phyloP scores from a whole-genome alignment of 1,140 invertebrate genomes.

The Nixonia krombeini region DNA sequence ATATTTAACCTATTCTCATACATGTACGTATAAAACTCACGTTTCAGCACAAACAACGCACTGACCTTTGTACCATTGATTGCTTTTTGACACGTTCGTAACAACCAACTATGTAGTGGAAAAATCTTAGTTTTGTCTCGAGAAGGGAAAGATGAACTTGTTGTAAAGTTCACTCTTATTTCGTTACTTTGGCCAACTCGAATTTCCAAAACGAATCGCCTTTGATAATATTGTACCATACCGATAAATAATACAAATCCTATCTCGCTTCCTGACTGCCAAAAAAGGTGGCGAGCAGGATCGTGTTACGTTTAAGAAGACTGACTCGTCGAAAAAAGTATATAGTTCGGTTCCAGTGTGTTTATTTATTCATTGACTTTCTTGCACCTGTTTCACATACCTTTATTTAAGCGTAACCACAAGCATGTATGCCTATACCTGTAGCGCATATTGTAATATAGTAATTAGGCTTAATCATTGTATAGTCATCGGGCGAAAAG shows the following conservation, averaged over 20 bases:
- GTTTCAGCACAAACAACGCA: too few relatives aligned
- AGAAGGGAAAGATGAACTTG: too few relatives aligned
- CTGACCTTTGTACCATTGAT: too few relatives aligned
- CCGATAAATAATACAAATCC: constrained; percentile 36
- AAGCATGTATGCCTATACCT: constrained; percentile 23
- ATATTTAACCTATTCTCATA: too few relatives aligned
- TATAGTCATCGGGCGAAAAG: constrained; percentile 18
- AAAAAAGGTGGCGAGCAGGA: constrained; percentile 51
- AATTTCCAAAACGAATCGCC: constrained; percentile 52
- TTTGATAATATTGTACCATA: constrained; percentile 36
- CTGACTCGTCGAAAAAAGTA: constrained; percentile 57
- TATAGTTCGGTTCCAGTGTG: constrained; percentile 42
- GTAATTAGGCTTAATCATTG: constrained; percentile 23
- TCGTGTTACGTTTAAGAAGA: constrained; percentile 56
- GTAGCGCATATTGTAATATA: constrained; percentile 27
- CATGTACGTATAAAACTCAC: too few relatives aligned
- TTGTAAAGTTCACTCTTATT: background rate
- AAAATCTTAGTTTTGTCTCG: too few relatives aligned
- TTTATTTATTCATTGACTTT: constrained; percentile 49
- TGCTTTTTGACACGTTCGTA: too few relatives aligned
- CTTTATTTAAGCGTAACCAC: constrained; percentile 47
- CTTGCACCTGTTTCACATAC: constrained; percentile 30
- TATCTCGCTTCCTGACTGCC: constrained; percentile 52
- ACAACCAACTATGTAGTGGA: too few relatives aligned
- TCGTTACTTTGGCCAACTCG: constrained; percentile 20